Base-by-base conservation (phyloP, 2,113 vertebrate species). In the Rhinopomastus cyanomelas region DNA sequence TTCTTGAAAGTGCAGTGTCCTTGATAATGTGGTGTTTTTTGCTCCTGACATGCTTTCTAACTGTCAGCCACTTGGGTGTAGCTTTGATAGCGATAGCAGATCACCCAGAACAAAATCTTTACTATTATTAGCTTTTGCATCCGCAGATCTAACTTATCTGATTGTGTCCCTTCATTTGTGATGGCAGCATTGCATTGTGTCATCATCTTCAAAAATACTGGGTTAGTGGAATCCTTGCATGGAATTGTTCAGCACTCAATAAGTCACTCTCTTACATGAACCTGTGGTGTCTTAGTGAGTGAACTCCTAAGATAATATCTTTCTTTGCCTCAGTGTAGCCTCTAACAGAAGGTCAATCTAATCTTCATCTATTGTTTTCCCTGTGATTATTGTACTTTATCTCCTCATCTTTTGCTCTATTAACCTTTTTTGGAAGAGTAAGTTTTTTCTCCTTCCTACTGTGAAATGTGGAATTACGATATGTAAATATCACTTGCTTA, bases 1-100 rank as follows among this genome's bases (percentile, higher is more conserved):
- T 81, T 81, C 57, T 27, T 30, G 25, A 60, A 80, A 23, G 20
- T 51, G 7, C 8, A 14, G 0, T 3, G 2, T 5, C 3, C 3
- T 76, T 80, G 26, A 8, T 59, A 73, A 15, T 39, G 12, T 16
- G 85, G 73, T 80, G 48, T 4, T 5, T 84, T 61, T 90, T 80
- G 21, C n/a, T 59, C 16, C 16, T 55, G 8, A 25, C 2, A 0
- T 32, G 26, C 19, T 46, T 84, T 91, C 53, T 53, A 32, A 21
- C 8, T 69, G 19, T 67, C 30, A 30, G 8, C 3, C 1, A 3
- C 21, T 79, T 57, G 39, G 71, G 9, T 3, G 4, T 42, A 23
- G 49, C 44, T 73, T 76, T 83, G 30, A 10, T 67, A 6, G 7
- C 30, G n/a, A 56, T 81, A 56, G 21, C 14, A 71, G 7, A 72